A percentile compares a stretch with the other conserved stretches of the same genome.
Evolutionary conservation across 2,888 invertebrate genomes (phyloP).

Genomic region (Leptura quadrifasciata): DNA sequence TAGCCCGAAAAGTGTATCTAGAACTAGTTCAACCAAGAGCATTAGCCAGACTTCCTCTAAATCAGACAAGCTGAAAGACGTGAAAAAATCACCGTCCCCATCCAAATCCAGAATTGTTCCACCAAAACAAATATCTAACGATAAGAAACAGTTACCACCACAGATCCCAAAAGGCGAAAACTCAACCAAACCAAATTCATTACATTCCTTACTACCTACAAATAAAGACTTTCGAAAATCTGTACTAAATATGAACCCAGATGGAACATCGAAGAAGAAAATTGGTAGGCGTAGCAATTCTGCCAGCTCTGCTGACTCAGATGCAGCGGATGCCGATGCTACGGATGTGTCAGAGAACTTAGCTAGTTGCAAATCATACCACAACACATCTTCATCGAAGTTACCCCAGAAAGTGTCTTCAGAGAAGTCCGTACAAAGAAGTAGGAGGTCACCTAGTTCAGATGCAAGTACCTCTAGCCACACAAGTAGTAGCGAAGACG

Average conservation of each 20-base stretch:
- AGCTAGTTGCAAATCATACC: slow-evolving; percentile 67
- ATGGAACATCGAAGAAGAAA: slow-evolving; percentile 69
- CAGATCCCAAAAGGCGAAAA: slow-evolving; percentile 74
- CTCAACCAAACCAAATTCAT: slow-evolving; percentile 61
- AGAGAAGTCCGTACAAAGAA: slow-evolving; percentile 55
- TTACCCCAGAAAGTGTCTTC: slow-evolving; percentile 65
- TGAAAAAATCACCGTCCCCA: slow-evolving; percentile 61
- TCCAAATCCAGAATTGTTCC: slow-evolving; percentile 63
- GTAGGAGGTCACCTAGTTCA: slow-evolving; percentile 73
- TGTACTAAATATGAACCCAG: slow-evolving; percentile 80
- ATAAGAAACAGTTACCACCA: slow-evolving; percentile 70
- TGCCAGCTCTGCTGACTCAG: slow-evolving; percentile 73
- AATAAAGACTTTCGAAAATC: slow-evolving; percentile 87
- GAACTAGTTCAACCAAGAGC: slow-evolving; percentile 73
- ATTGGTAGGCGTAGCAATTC: slow-evolving; percentile 73
- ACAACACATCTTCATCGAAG: slow-evolving; percentile 63
- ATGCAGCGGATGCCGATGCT: slow-evolving; percentile 73
- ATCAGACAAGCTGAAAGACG: slow-evolving; percentile 60
- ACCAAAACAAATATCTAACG: slow-evolving; percentile 60
- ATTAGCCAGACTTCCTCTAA: slow-evolving; percentile 68
- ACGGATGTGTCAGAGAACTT: slow-evolving; percentile 70
- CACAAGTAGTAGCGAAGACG: slow-evolving; percentile 70
- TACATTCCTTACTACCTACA: slow-evolving; percentile 73
- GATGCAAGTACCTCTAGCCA: slow-evolving; percentile 66
- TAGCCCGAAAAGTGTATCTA: slow-evolving; percentile 69